phyloP scores from a whole-genome alignment of 2,113 vertebrate species.

The Anhinga rufa region DNA sequence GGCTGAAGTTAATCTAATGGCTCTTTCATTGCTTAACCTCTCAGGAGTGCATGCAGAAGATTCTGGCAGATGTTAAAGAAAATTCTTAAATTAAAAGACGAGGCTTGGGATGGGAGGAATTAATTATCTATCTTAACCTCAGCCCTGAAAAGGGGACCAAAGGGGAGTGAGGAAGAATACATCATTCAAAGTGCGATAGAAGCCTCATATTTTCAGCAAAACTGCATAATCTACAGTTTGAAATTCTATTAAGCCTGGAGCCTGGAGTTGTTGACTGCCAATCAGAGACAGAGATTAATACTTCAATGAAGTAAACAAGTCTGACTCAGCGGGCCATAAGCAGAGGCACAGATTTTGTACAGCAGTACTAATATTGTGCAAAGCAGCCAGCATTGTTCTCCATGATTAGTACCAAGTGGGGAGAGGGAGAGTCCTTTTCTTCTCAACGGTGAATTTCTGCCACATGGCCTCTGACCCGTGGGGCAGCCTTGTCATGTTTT shows the following conservation, averaged over 20 bases:
- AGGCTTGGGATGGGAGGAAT: neutral
- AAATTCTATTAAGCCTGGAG: conserved; percentile 12
- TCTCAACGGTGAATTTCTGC: neutral
- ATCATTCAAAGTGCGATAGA: neutral
- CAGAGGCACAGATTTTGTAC: neutral
- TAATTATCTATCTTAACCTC: conserved; percentile 3
- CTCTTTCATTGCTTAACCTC: neutral
- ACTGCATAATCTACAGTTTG: neutral
- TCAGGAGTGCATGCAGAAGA: neutral
- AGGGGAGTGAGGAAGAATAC: neutral
- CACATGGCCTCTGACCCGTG: neutral
- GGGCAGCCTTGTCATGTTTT: neutral
- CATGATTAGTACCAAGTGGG: neutral
- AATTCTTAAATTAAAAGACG: conserved; percentile 13
- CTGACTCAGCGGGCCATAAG: neutral
- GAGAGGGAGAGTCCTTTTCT: neutral
- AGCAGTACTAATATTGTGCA: neutral
- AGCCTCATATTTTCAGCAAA: neutral
- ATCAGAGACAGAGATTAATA: neutral
- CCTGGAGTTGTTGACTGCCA: neutral
- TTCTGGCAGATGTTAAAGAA: conserved; percentile 12
- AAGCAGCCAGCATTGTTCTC: conserved; percentile 28
- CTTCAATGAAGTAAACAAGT: conserved; percentile 19
- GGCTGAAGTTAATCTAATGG: neutral
- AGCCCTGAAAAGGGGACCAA: neutral